Base-by-base conservation (phyloP, 2,888 invertebrate genomes). In the Elmis aenea region DNA sequence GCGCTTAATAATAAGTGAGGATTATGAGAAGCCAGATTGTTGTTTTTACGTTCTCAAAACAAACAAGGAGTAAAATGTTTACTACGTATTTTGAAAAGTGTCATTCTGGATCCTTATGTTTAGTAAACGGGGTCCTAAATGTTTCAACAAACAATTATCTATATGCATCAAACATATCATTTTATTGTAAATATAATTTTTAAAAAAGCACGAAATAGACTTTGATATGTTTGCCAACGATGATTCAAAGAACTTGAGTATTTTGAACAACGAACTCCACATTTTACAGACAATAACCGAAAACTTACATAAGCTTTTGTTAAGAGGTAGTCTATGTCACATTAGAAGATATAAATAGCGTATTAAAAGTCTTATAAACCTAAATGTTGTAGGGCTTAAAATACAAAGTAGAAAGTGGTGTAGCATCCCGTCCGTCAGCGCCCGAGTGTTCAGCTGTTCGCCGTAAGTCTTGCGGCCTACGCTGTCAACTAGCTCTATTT, bases 21-120 rank as follows among this genome's bases (percentile, higher is more conserved):
- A 54, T 54, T 55, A 57, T 54, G 51, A 50, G 50, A 47, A 48
- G 51, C 50, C 43, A 50, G 50, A 46, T 54, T 55, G 51, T 46
- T 49, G 51, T 45, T n/a, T 26, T 20, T 24, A 49, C 48, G 44
- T 49, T 54, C 45, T 59, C 61, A 61, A 61, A 62, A 61, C 60
- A 61, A 62, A 59, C 62, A 61, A 53, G 56, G 51, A 54, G 43
- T 57, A 54, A 55, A 58, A 59, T 59, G 60, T 62, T 64, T 59
- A 62, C 58, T 60, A 58, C 54, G 50, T 67, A 66, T 66, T 67
- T 65, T 67, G 67, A 67, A 62, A 66, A 64, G 57, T 67, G 67
- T 67, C 66, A 65, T 65, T 62, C 54, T 55, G 59, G 59, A 66
- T 64, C 66, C 64, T 65, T 59, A 62, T 67, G 66, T 66, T 67